These are phyloP conservation scores for Ommatoiulus sabulosus DNA, from an alignment of 2,888 invertebrate species.

Conservation along the genomic window DNA sequence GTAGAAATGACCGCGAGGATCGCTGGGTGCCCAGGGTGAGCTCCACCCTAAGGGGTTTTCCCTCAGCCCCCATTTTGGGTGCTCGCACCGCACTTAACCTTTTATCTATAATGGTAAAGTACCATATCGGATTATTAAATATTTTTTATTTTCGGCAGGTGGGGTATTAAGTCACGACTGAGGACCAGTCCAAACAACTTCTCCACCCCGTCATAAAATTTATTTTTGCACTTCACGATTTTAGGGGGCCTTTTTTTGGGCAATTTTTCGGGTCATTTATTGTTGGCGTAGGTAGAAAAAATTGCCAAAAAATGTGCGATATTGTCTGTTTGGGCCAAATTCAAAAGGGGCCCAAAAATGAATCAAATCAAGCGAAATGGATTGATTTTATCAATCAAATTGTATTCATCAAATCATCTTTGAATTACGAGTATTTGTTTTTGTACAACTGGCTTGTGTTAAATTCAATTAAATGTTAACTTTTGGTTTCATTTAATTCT, in stretches of 20 bases:
- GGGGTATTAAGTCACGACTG: slow-evolving; percentile 32
- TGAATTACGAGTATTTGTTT: neutral
- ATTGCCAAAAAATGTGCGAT: neutral
- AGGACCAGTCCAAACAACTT: neutral
- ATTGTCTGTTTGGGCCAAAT: neutral
- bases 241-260: neutral
- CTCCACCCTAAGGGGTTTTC: slow-evolving; percentile 17
- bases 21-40: slow-evolving; percentile 26
- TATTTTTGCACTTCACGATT: slow-evolving; percentile 34
- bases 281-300: neutral
- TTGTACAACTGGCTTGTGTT: neutral
- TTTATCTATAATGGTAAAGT: neutral
- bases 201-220: slow-evolving; percentile 13
- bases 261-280: neutral
- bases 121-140: slow-evolving; percentile 2
- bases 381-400: no score
- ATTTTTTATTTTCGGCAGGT: slow-evolving; percentile 20
- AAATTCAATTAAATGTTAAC: neutral
- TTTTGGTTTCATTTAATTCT: no score
- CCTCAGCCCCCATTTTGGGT: neutral
- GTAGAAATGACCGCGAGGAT: neutral
- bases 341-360: neutral
- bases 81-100: slow-evolving; percentile 23
- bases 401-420: no score
- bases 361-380: no score